Evolutionary conservation across 2,888 invertebrate species (phyloP).

Genomic region (Willowsia nigromaculata): DNA sequence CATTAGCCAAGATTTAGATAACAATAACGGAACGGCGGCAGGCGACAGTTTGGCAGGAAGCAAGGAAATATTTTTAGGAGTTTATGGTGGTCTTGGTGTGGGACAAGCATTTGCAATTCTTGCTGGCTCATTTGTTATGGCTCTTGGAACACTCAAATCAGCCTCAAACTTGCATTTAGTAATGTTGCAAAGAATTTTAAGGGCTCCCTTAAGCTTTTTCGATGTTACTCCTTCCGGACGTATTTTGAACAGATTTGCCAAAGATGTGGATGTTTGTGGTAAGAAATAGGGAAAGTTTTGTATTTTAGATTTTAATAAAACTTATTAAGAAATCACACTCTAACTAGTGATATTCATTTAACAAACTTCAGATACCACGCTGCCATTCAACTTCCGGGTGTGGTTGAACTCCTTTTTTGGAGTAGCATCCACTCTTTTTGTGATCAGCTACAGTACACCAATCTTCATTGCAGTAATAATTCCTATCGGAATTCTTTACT

Average conservation of each 20-base stretch:
- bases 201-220: conserved; percentile 87
- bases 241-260: conserved; percentile 85
- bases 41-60: conserved; percentile 72
- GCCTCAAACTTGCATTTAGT: conserved; percentile 85
- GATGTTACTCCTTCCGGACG: conserved; percentile 90
- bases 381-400: conserved; percentile 75
- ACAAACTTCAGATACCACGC: conserved; percentile 45
- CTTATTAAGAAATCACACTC: not conserved
- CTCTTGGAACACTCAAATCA: conserved; percentile 83
- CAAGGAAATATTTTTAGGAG: conserved; percentile 91
- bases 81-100: conserved; percentile 92
- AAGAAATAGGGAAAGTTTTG: not conserved
- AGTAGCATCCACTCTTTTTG: conserved; percentile 86
- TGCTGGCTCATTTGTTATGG: conserved; percentile 81
- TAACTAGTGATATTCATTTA: conserved; percentile 42
- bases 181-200: conserved; percentile 85
- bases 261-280: conserved; percentile 72
- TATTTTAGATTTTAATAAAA: not conserved
- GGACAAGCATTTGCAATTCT: conserved; percentile 78
- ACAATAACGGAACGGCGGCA: not conserved
- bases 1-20: not conserved
- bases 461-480: conserved; percentile 89
- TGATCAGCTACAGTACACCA: conserved; percentile 92
- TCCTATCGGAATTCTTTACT: conserved; percentile 90
- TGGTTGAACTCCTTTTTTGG: conserved; percentile 80